A percentile compares a stretch with the other conserved stretches of the same genome.
phyloP scores from a whole-genome alignment of 30 jellyfish, hydroid and myxozoan genomes.

The Aurelia sp. region DNA sequence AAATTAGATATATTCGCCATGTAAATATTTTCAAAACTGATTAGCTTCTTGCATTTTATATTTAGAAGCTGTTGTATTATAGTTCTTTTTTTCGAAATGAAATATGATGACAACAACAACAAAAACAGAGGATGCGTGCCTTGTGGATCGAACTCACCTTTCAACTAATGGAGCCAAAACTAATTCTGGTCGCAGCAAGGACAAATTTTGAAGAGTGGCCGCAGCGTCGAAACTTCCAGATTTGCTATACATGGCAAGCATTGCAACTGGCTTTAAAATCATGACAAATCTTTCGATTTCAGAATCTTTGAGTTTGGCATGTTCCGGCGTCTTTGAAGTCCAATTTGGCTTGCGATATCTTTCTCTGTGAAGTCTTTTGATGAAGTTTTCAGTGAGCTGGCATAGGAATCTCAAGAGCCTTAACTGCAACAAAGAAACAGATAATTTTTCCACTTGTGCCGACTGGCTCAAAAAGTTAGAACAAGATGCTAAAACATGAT shows the following conservation, averaged over 20 bases:
- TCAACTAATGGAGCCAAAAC: slow-evolving; percentile 83
- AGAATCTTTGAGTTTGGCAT: slow-evolving; percentile 73
- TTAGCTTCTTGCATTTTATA: too few relatives aligned
- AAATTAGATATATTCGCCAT: too few relatives aligned
- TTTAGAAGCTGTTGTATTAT: too few relatives aligned
- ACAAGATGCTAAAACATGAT: too few relatives aligned
- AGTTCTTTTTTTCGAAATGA: too few relatives aligned
- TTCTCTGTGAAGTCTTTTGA: slow-evolving; percentile 79
- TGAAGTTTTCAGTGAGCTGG: slow-evolving; percentile 75
- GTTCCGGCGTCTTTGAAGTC: slow-evolving; percentile 68
- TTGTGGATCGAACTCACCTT: slow-evolving; percentile 47
- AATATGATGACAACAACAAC: too few relatives aligned
- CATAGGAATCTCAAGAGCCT: slow-evolving; percentile 38
- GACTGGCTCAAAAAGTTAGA: too few relatives aligned
- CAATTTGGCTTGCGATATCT: slow-evolving; percentile 73
- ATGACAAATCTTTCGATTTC: slow-evolving; percentile 73
- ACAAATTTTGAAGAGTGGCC: slow-evolving; percentile 78
- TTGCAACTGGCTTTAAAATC: slow-evolving; percentile 77
- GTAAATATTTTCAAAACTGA: too few relatives aligned
- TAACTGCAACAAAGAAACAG: background rate
- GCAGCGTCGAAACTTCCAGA: slow-evolving; percentile 78
- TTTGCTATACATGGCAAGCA: slow-evolving; percentile 87
- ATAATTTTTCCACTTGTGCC: too few relatives aligned
- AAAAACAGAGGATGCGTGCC: too few relatives aligned
- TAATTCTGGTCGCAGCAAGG: slow-evolving; percentile 79